Base-by-base conservation (phyloP, 1,140 invertebrate species). In the Macrotrachela quadricornifera region DNA sequence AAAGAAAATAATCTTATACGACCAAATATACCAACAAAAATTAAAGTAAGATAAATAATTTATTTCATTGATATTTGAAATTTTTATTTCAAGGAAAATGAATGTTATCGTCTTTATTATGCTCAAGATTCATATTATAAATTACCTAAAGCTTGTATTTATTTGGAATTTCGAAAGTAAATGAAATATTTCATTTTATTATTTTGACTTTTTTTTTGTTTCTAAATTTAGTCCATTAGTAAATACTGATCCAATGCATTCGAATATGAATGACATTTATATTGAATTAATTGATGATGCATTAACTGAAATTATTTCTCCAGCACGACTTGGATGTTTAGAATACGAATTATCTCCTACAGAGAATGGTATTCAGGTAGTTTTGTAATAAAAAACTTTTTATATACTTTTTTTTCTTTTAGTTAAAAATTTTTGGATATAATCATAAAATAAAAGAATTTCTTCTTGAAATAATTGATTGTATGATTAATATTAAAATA, bases 281-380 rank as follows among this genome's bases (percentile, higher is more conserved):
- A 77, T 82, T 4, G 72, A 79, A 59, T 70, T 91, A 46, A 77
- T 92, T 50, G 64, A 66, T 41, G 90, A 95, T 73, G 75, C 79
- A 14, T 68, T 95, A 9, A 90, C 83, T 62, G 87, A 95, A 70
- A 87, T 86, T 69, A 75, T 82, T 1, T 97, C 96, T 70, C 77
- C 80, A 54, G 88, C 90, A 0, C 80, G 83, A 57, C 69, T 94
- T 49, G 86, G 88, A 54, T 85, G 85, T 8, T 71, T 95, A 1
- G 75, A 76, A 58, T 88, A 85, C 71, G 75, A 74, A 59, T 66
- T 94, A n/a, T 73, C 65, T 15, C 80, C 78, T 59, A 82, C 78
- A 21, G 81, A 80, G 63, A 79, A 83, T 65, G 86, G 87, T 30
- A 74, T 90, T 41, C 78, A 75, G 63, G 82, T 87, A 67, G 77